Percentiles rank a stretch among this genome's conserved stretches.
phyloP scores from a whole-genome alignment of 2,113 vertebrate species.

The Elephas maximus region DNA sequence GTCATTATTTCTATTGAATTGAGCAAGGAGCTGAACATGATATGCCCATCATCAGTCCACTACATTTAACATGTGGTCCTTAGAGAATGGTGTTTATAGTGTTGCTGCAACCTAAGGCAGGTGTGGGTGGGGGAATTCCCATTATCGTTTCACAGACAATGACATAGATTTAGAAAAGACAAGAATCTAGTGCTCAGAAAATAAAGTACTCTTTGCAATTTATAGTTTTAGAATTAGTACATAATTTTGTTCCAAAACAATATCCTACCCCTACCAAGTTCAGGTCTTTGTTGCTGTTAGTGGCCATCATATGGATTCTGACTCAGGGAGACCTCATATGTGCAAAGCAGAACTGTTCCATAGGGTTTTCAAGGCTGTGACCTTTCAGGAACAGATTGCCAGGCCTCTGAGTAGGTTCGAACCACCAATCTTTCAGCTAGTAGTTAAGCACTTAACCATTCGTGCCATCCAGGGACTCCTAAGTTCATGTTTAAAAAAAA shows the following conservation, averaged over 20 bases:
- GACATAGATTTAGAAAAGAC: conserved; percentile 7
- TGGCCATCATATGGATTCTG: background rate
- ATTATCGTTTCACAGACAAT: background rate
- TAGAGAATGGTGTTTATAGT: background rate
- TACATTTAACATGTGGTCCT: background rate
- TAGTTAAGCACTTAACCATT: no score
- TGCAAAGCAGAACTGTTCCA: background rate
- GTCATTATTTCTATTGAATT: background rate
- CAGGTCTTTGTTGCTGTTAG: background rate
- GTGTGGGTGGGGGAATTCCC: background rate
- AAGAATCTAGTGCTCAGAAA: background rate
- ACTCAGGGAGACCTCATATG: background rate
- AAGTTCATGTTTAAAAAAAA: no score
- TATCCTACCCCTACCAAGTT: background rate
- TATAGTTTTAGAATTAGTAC: background rate
- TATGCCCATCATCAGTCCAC: background rate
- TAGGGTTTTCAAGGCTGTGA: no score
- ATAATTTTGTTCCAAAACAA: background rate
- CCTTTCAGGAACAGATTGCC: no score
- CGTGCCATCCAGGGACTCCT: no score
- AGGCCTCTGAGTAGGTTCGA: no score
- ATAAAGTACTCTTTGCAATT: background rate
- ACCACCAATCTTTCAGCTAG: no score
- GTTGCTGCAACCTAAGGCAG: background rate
- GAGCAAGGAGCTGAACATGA: background rate